These are phyloP conservation scores for Drosophila testacea DNA, from an alignment of 2,888 invertebrate genomes.

Conservation along the genomic window DNA sequence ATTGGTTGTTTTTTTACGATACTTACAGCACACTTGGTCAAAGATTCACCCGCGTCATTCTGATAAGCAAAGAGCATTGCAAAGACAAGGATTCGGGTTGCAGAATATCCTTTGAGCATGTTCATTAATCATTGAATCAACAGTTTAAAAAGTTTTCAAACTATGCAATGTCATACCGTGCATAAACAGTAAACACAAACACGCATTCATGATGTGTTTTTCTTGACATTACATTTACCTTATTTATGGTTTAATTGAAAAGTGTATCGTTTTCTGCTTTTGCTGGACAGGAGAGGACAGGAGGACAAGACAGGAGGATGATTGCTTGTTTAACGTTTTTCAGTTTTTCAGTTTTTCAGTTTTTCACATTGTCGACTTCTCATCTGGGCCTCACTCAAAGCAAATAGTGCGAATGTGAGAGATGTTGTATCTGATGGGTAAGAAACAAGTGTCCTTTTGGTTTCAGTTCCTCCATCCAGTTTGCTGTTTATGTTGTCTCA, in stretches of 20 bases:
- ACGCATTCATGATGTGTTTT: background rate
- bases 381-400: conserved; percentile 23
- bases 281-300: background rate
- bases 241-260: conserved; percentile 20
- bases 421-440: background rate
- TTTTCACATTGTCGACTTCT: conserved; percentile 28
- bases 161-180: conserved; percentile 9
- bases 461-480: conserved; percentile 3
- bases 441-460: conserved; percentile 13
- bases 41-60: background rate
- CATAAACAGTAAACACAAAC: conserved; percentile 7
- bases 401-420: conserved; percentile 41
- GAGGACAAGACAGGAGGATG: background rate
- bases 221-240: conserved; percentile 2
- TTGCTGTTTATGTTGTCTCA: conserved; percentile 70
- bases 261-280: conserved; percentile 9
- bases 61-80: background rate
- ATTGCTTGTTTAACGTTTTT: conserved; percentile 28
- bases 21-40: background rate
- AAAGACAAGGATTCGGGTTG: background rate
- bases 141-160: conserved; percentile 19
- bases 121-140: conserved; percentile 53
- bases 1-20: background rate
- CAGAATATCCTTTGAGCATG: background rate
- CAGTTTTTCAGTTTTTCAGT: conserved; percentile 9